Base-by-base conservation (phyloP, 1,140 invertebrate genomes). In the Eurytemora carolleeae region DNA sequence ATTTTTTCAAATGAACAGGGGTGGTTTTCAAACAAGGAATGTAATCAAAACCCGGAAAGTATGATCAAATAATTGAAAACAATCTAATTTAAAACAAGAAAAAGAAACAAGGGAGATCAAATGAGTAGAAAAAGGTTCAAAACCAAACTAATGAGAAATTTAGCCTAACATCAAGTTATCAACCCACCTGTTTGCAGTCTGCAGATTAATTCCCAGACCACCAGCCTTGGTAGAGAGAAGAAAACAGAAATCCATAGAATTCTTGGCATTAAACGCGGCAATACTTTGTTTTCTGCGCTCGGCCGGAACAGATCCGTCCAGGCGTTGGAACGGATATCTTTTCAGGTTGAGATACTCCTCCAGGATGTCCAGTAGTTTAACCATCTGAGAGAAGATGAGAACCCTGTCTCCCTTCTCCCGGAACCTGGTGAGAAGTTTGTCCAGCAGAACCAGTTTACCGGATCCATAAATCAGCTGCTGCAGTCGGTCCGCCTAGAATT, bases 331-430 rank as follows among this genome's bases (percentile, higher is more conserved):
- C 3, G 86, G 81, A 73, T 95, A 97, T 71, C 91, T 83, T 58
- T 86, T 74, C 63, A 87, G 79, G 72, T 91, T 85, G 55, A 97
- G 75, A 75, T 97, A 97, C 73, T 96, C 91, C 1, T 85, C 85
- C 23, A 97, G 74, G 66, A 97, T 88, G 69, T 97, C 92, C 63
- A 97, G 76, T 90, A 96, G 94, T 67, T 87, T 80, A 17, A 95
- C 90, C 93, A 97, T 97, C 74, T 97, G 93, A 31, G 90, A 95
- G 72, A 97, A 97, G 67, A 97, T 96, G 21, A 97, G 76, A 31
- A 97, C 92, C 23, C 93, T 77, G 72, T 96, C 91, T 0, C 92
- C 93, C 1, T 87, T 94, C 73, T 95, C 90, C 69, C 83, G 82
- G 12, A 97, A 73, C 58, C 90, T 76, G 59, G 87, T 86, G 17